phyloP scores from a whole-genome alignment of 1,140 invertebrate genomes.

The Rhynchophorus ferrugineus region DNA sequence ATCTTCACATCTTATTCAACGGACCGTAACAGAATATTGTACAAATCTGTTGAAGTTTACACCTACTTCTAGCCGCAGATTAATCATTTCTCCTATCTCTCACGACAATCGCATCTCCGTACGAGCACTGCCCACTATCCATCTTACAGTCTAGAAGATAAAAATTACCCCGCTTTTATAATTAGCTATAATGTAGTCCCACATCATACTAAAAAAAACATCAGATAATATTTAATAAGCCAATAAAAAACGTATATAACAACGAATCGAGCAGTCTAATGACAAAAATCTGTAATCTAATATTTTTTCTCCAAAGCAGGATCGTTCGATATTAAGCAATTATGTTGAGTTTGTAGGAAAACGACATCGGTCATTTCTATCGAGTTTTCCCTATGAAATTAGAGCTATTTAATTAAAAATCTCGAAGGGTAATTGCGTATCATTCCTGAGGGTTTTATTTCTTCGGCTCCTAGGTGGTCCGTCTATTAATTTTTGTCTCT shows the following conservation, averaged over 20 bases:
- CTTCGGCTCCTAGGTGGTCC: slow-evolving; percentile 14
- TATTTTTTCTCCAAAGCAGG: background rate
- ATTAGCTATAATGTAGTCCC: too few relatives aligned
- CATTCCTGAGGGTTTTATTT: slow-evolving; percentile 15
- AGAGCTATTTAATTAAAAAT: slow-evolving; percentile 18
- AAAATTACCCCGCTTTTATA: too few relatives aligned
- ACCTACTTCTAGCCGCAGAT: slow-evolving; percentile 14
- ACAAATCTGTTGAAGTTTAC: slow-evolving; percentile 25
- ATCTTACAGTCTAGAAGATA: too few relatives aligned
- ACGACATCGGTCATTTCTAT: background rate
- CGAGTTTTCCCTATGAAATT: background rate
- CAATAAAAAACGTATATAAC: background rate
- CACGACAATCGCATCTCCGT: slow-evolving; percentile 8
- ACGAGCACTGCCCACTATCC: too few relatives aligned
- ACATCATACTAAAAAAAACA: too few relatives aligned
- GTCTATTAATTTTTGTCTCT: slow-evolving; percentile 18
- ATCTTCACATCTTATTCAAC: slow-evolving; percentile 8
- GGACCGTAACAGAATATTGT: slow-evolving; percentile 9
- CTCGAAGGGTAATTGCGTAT: slow-evolving; percentile 24
- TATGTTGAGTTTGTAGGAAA: background rate
- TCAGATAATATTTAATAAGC: background rate
- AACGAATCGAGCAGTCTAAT: background rate
- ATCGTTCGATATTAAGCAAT: background rate
- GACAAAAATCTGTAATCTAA: slow-evolving; percentile 1
- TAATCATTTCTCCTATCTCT: slow-evolving; percentile 16